phyloP scores from a whole-genome alignment of 2,888 invertebrate genomes.

The Pyrocoelia pectoralis region DNA sequence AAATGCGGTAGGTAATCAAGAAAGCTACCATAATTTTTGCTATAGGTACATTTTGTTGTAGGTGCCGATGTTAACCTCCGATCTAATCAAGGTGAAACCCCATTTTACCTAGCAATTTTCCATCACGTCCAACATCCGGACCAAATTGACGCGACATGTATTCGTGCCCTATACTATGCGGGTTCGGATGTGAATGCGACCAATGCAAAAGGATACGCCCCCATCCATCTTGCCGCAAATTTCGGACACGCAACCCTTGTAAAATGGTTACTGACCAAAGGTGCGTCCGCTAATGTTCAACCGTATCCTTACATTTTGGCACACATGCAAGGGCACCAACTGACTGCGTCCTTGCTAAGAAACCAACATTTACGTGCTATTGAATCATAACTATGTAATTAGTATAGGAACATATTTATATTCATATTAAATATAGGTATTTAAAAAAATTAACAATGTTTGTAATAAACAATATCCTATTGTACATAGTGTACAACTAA shows the following conservation, averaged over 20 bases:
- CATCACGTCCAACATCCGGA: constrained; percentile 46
- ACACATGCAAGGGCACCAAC: constrained; percentile 13
- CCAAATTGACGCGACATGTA: constrained; percentile 49
- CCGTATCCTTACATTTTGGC: constrained; percentile 50
- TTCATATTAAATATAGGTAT: too few relatives aligned
- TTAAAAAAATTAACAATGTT: too few relatives aligned
- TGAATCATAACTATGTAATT: too few relatives aligned
- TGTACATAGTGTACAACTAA: too few relatives aligned
- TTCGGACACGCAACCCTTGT: constrained; percentile 51
- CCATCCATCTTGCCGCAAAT: constrained; percentile 52
- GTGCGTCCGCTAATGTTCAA: constrained; percentile 37
- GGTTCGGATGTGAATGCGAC: constrained; percentile 52
- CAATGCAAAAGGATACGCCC: constrained; percentile 46
- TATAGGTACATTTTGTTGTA: constrained; percentile 23
- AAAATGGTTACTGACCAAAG: constrained; percentile 50
- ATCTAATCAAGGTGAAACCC: constrained; percentile 47
- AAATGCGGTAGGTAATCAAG: not conserved
- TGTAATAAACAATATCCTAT: too few relatives aligned
- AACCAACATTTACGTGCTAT: not conserved
- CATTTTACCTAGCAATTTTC: constrained; percentile 51
- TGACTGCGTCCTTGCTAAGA: not conserved
- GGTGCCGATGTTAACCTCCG: constrained; percentile 48
- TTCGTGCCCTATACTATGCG: constrained; percentile 51
- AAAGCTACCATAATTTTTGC: not conserved
- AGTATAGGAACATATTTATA: too few relatives aligned